Percentiles rank a stretch among this genome's conserved stretches.
Evolutionary conservation across 2,888 invertebrate genomes (phyloP).

Genomic region (Antheraea assamensis): DNA sequence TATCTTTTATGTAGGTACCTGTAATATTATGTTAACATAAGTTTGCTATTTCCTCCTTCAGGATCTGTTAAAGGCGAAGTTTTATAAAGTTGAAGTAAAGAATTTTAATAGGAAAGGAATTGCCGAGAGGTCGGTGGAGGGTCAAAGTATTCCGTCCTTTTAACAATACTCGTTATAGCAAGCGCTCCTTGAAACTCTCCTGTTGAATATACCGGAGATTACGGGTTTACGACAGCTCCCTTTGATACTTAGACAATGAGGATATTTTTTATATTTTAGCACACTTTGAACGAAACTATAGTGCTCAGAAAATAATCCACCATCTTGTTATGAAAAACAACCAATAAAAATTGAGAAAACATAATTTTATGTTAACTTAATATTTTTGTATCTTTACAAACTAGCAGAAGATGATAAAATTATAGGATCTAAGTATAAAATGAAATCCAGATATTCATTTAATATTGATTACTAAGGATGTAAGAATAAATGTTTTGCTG

Average conservation of each 20-base stretch:
- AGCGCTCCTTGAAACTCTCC: slow-evolving; percentile 50
- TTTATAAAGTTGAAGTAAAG: slow-evolving; percentile 59
- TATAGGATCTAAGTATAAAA: too few species aligned
- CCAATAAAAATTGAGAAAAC: background rate
- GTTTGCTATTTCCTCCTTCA: slow-evolving; percentile 30
- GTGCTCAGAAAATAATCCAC: background rate
- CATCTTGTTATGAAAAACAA: background rate
- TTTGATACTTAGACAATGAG: slow-evolving; percentile 55
- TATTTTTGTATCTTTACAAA: too few species aligned
- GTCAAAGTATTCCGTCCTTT: slow-evolving; percentile 63
- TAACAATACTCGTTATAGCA: slow-evolving; percentile 60
- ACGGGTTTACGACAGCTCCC: slow-evolving; percentile 46
- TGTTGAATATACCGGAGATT: slow-evolving; percentile 46
- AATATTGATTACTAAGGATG: too few species aligned
- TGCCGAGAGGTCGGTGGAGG: slow-evolving; percentile 54
- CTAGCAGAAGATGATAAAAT: background rate
- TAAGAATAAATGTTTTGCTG: too few species aligned
- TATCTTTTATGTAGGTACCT: background rate
- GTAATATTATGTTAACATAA: background rate
- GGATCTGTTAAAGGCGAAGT: slow-evolving; percentile 49
- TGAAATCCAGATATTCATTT: too few species aligned
- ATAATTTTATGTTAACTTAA: background rate
- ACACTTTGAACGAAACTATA: slow-evolving; percentile 16
- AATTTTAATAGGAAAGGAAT: slow-evolving; percentile 75
- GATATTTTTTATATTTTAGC: slow-evolving; percentile 43